Evolutionary conservation across 2,113 vertebrate genomes (phyloP).

Genomic region (Cacatua alba): DNA sequence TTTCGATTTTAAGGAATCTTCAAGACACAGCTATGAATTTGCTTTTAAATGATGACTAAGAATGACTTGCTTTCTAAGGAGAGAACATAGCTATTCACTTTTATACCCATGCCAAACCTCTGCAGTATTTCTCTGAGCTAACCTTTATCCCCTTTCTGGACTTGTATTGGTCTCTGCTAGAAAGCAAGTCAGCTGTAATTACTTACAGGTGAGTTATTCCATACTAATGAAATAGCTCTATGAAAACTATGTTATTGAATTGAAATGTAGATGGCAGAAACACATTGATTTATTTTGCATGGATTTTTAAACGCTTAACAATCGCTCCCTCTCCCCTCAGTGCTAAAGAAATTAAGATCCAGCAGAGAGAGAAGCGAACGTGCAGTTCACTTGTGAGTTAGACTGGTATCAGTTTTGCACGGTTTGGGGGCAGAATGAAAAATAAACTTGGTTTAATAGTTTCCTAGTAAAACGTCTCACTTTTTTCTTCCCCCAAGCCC

Average conservation of each 20-base stretch:
- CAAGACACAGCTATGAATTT: not conserved
- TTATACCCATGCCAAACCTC: slow-evolving; percentile 50
- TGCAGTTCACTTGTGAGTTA: not conserved
- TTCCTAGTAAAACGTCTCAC: not conserved
- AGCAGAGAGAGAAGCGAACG: not conserved
- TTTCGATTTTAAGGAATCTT: not conserved
- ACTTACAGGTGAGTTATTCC: slow-evolving; percentile 74
- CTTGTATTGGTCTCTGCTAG: slow-evolving; percentile 49
- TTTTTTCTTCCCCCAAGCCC: not conserved
- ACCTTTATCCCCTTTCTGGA: slow-evolving; percentile 62
- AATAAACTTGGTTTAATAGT: not conserved
- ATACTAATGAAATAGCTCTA: slow-evolving; percentile 63
- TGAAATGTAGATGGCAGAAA: slow-evolving; percentile 67
- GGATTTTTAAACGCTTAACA: slow-evolving; percentile 45
- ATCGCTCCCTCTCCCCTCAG: not conserved
- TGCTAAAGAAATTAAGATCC: slow-evolving; percentile 38
- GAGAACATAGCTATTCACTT: slow-evolving; percentile 13
- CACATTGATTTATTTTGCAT: slow-evolving; percentile 64
- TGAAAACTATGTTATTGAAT: slow-evolving; percentile 67
- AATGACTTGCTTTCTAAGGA: slow-evolving; percentile 34
- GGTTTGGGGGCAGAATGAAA: not conserved
- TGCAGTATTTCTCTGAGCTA: slow-evolving; percentile 60
- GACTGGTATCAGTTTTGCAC: not conserved
- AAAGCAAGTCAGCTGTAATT: slow-evolving; percentile 69
- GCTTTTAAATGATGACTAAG: slow-evolving; percentile 1